phyloP scores from a whole-genome alignment of 2,797 vertebrate genomes.

The Eleutherodactylus coqui region DNA sequence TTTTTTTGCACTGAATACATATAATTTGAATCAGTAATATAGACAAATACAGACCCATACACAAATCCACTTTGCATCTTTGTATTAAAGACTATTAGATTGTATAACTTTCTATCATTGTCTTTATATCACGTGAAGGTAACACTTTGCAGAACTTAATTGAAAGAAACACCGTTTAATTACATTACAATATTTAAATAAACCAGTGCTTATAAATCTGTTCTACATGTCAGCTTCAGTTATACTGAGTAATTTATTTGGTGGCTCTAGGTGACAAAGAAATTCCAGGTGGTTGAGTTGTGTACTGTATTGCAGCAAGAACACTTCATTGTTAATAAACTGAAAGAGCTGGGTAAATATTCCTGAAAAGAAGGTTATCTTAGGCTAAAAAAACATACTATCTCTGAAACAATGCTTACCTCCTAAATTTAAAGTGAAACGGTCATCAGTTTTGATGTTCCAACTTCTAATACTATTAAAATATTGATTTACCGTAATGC shows the following conservation, averaged over 20 bases:
- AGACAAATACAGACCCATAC: background rate
- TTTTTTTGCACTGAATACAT: no score
- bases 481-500: no score
- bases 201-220: slow-evolving; percentile 36
- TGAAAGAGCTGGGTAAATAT: slow-evolving; percentile 5
- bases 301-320: slow-evolving; percentile 25
- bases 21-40: background rate
- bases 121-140: background rate
- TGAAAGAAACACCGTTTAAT: slow-evolving; percentile 41
- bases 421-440: background rate
- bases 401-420: background rate
- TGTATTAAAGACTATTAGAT: background rate
- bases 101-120: background rate
- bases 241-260: slow-evolving; percentile 41
- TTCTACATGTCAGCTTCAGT: slow-evolving; percentile 24
- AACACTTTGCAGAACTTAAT: slow-evolving; percentile 11
- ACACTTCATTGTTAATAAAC: slow-evolving; percentile 20
- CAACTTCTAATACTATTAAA: no score
- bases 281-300: slow-evolving; percentile 8
- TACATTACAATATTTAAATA: slow-evolving; percentile 50
- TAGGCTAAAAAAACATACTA: background rate
- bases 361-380: background rate
- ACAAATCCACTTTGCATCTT: background rate
- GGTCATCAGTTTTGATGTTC: no score
- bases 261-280: slow-evolving; percentile 28